Conservation (phyloP, 2,113 vertebrate genomes). For the Aegithalos caudatus region DNA sequence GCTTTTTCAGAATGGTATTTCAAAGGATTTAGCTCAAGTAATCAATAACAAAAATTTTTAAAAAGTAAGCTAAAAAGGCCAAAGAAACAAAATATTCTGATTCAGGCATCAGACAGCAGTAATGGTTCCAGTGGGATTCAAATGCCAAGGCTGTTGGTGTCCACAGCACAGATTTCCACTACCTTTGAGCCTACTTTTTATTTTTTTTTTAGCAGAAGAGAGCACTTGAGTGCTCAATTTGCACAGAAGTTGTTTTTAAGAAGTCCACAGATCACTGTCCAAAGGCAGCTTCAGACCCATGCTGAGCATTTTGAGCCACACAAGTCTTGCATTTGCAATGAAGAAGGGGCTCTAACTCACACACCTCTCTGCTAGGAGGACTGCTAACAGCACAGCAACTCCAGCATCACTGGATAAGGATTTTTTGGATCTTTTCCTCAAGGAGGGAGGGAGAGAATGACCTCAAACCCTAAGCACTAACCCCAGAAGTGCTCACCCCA, state of each 20-base stretch:
- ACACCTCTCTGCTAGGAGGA: not conserved
- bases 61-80: not conserved
- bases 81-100: slow-evolving; percentile 13
- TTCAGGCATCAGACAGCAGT: not conserved
- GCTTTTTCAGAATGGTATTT: not conserved
- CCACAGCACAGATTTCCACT: not conserved
- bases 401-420: not conserved
- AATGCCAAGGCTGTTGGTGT: not conserved
- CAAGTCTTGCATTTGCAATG: not conserved
- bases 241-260: not conserved
- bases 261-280: not conserved
- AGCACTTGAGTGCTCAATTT: not conserved
- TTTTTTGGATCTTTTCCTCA: not conserved
- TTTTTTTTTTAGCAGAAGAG: not conserved
- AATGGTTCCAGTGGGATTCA: not conserved
- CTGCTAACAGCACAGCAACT: not conserved
- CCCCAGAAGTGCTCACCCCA: not conserved
- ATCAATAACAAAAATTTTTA: not conserved
- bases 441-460: not conserved
- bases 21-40: slow-evolving; percentile 5
- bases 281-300: not conserved
- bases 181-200: not conserved
- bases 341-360: not conserved
- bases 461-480: not conserved
- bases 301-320: not conserved